phyloP scores from a whole-genome alignment of 2,888 invertebrate species.

The Heliconius ethilla region DNA sequence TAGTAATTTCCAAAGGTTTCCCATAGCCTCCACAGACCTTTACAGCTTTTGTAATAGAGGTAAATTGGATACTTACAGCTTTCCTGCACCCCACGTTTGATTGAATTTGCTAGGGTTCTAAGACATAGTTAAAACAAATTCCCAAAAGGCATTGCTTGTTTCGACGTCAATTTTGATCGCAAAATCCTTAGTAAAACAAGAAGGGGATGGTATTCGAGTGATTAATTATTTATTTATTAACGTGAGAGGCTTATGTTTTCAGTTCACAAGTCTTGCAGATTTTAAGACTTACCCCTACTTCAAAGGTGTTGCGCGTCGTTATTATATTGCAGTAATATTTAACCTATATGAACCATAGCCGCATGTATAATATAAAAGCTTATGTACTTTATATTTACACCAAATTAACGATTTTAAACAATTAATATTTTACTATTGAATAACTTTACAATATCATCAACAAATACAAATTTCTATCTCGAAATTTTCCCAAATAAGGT shows the following conservation, averaged over 20 bases:
- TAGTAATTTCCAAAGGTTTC: constrained; percentile 41
- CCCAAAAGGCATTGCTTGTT: constrained; percentile 39
- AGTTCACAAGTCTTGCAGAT: constrained; percentile 10
- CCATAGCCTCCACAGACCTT: constrained; percentile 40
- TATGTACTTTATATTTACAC: neutral
- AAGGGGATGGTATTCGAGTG: constrained; percentile 21
- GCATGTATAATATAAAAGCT: too few relatives aligned
- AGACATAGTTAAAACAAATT: constrained; percentile 47
- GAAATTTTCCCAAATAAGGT: neutral
- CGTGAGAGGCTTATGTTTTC: constrained; percentile 17
- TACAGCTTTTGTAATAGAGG: constrained; percentile 44
- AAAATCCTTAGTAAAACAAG: constrained; percentile 38
- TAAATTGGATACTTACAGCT: constrained; percentile 45
- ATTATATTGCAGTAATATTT: neutral
- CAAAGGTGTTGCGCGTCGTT: neutral
- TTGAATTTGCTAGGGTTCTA: constrained; percentile 48
- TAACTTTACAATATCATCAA: neutral
- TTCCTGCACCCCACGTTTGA: constrained; percentile 45
- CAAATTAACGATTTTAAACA: too few relatives aligned
- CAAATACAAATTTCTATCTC: neutral
- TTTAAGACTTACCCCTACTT: neutral
- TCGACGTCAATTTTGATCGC: constrained; percentile 46
- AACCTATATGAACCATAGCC: too few relatives aligned
- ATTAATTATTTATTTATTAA: constrained; percentile 33
- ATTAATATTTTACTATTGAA: neutral